phyloP scores from a whole-genome alignment of 2,888 invertebrate genomes.

The Leucophenga maculata region DNA sequence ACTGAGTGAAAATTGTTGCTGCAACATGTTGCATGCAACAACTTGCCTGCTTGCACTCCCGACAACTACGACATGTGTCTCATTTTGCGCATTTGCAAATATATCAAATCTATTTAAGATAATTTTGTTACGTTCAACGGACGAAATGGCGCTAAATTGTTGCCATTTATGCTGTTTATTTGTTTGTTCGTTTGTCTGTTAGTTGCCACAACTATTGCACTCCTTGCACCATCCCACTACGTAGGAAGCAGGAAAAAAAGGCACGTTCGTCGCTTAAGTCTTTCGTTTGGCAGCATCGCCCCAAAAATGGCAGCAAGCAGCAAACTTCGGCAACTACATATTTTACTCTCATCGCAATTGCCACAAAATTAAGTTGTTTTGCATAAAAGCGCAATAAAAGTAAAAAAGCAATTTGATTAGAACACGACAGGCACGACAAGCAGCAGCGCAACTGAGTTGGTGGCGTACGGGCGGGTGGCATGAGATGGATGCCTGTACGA shows the following conservation, averaged over 20 bases:
- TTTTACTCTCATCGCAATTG: conserved; percentile 57
- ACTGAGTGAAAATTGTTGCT: conserved; percentile 39
- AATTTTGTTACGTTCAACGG: conserved; percentile 51
- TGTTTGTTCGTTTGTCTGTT: background rate
- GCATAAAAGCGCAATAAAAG: conserved; percentile 67
- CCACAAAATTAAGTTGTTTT: conserved; percentile 64
- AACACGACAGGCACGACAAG: conserved; percentile 65
- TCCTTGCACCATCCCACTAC: background rate
- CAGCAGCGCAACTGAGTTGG: conserved; percentile 22
- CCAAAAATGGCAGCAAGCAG: conserved; percentile 15
- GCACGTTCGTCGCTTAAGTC: conserved; percentile 56
- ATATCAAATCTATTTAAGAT: conserved; percentile 64
- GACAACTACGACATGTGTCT: conserved; percentile 56
- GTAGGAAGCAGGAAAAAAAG: background rate
- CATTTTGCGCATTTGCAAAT: conserved; percentile 63
- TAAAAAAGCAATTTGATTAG: conserved; percentile 57
- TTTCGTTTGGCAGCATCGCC: conserved; percentile 42
- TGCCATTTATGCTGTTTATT: conserved; percentile 28
- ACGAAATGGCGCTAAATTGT: conserved; percentile 54
- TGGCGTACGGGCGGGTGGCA: background rate
- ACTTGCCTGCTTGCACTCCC: conserved; percentile 33
- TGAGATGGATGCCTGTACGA: conserved; percentile 4
- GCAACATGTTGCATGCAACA: conserved; percentile 34
- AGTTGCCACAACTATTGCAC: no score
- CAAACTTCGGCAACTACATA: conserved; percentile 27